Conservation (phyloP, 2,113 vertebrate genomes). For the Ptyas mucosa region DNA sequence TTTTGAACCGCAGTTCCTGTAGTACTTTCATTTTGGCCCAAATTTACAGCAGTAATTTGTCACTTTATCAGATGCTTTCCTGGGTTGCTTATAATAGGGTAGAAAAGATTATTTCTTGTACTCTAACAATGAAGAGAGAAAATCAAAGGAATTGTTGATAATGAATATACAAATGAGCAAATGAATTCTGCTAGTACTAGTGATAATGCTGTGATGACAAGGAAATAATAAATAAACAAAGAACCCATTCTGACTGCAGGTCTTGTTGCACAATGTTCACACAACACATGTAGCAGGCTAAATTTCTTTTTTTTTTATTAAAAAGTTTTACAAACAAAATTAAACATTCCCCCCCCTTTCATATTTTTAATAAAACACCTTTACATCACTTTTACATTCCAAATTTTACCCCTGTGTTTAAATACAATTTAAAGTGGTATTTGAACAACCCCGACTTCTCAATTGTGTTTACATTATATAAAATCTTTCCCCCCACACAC, state of each 20-base stretch:
- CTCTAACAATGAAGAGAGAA: not conserved
- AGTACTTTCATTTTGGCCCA: not conserved
- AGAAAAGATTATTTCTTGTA: not conserved
- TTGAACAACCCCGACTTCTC: too few species aligned
- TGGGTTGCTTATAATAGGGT: not conserved
- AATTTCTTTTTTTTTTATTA: too few species aligned
- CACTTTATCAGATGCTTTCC: not conserved
- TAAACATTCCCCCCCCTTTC: too few species aligned
- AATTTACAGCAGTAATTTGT: not conserved
- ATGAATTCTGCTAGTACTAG: not conserved
- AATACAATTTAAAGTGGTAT: too few species aligned
- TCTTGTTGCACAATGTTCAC: not conserved
- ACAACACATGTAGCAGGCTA: not conserved
- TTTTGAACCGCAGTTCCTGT: not conserved
- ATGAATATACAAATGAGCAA: not conserved
- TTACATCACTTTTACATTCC: too few species aligned
- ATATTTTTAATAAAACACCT: too few species aligned
- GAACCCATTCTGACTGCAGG: not conserved
- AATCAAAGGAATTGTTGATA: not conserved
- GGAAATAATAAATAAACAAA: not conserved
- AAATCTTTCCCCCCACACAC: too few species aligned
- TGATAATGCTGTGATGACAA: not conserved
- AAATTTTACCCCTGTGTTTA: too few species aligned
- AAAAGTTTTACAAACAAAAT: too few species aligned
- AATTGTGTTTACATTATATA: too few species aligned